A percentile compares a stretch with the other conserved stretches of the same genome.
These are phyloP conservation scores for Cybosia mesomella DNA, from an alignment of 2,888 invertebrate species.

Conservation along the genomic window DNA sequence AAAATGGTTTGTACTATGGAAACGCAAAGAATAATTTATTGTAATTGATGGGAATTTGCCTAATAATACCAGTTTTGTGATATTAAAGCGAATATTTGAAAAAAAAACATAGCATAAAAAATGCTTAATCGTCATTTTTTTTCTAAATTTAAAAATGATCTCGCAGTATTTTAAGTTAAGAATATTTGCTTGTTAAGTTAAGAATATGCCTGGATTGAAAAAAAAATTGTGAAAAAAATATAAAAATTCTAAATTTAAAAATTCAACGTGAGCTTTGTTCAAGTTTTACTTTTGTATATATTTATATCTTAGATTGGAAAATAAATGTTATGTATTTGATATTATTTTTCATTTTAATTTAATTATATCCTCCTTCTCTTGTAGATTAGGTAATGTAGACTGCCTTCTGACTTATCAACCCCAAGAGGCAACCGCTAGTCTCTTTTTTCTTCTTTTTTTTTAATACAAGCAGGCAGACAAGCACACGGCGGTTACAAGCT, in stretches of 20 bases:
- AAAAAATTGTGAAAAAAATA: constrained; percentile 29
- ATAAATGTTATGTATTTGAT: constrained; percentile 42
- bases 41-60: background rate
- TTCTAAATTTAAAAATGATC: constrained; percentile 3
- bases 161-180: constrained; percentile 19
- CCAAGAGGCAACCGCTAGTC: no score
- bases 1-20: no score
- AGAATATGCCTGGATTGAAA: constrained; percentile 33
- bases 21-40: background rate
- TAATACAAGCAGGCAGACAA: no score
- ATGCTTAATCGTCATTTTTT: background rate
- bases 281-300: constrained; percentile 5
- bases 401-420: no score
- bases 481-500: no score
- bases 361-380: no score
- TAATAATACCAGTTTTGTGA: background rate
- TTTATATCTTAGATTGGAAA: constrained; percentile 36
- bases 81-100: background rate
- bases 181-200: no score
- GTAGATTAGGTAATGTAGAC: no score
- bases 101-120: background rate
- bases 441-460: no score
- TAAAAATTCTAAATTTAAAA: constrained; percentile 24
- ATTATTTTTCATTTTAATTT: background rate
- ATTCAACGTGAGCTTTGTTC: background rate